Conservation (phyloP, 1,140 invertebrate genomes). For the Metaphire vulgaris region DNA sequence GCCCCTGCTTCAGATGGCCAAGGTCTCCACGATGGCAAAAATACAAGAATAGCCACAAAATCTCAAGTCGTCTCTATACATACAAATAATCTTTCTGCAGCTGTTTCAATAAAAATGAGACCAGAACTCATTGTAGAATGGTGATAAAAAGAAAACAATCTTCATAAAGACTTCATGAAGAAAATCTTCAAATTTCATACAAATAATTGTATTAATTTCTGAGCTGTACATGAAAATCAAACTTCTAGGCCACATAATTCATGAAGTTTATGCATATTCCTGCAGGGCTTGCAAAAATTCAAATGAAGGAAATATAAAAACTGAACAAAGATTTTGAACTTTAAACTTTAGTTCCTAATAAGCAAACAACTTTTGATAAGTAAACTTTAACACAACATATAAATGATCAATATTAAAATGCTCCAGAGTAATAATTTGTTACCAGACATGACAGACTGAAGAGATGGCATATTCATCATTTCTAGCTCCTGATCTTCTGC, state of each 20-base stretch:
- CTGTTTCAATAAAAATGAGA: neutral
- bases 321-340: neutral
- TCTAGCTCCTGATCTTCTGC: slow-evolving; percentile 7
- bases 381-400: neutral
- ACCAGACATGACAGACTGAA: slow-evolving; percentile 13
- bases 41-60: neutral
- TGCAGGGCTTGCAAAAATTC: neutral
- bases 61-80: too few species aligned
- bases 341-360: neutral
- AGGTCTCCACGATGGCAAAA: neutral
- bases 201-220: too few species aligned
- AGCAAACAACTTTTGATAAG: neutral
- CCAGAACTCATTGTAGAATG: neutral
- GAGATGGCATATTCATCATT: slow-evolving; percentile 14
- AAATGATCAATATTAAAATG: neutral
- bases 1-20: slow-evolving; percentile 8
- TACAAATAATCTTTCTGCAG: neutral
- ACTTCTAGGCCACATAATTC: too few species aligned
- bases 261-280: neutral
- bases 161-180: neutral
- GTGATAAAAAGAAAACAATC: neutral
- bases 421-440: neutral
- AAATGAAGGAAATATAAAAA: neutral
- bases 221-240: too few species aligned
- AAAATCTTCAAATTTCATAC: neutral